A percentile compares a stretch with the other conserved stretches of the same genome.
These are phyloP conservation scores for Drosophila monieri DNA, from an alignment of 2,888 invertebrate genomes.

Conservation along the genomic window DNA sequence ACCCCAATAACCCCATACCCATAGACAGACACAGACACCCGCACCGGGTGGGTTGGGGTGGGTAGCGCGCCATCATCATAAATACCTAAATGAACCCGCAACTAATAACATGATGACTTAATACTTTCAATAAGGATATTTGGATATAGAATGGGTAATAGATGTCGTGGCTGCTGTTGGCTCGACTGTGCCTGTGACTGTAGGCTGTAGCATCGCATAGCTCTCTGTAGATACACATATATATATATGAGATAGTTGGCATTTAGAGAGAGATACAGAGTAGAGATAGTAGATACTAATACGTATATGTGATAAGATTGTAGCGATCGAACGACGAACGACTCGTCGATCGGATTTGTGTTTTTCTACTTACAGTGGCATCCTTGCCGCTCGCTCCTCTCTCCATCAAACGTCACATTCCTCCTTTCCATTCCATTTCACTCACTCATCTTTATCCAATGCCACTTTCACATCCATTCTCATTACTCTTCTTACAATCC, in stretches of 20 bases:
- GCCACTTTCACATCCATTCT: constrained; percentile 33
- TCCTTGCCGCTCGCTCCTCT: constrained; percentile 76
- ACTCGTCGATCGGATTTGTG: constrained; percentile 56
- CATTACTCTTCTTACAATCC: constrained; percentile 33
- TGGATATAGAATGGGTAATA: constrained; percentile 33
- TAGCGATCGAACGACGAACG: constrained; percentile 45
- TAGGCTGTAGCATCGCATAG: constrained; percentile 45
- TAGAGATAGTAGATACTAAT: constrained; percentile 50
- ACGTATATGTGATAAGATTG: constrained; percentile 47
- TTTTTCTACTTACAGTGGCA: constrained; percentile 81
- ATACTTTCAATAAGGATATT: constrained; percentile 48
- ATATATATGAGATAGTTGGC: constrained; percentile 48
- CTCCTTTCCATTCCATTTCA: constrained; percentile 13
- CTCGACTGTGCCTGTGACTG: constrained; percentile 4
- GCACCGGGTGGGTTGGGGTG: constrained; percentile 36
- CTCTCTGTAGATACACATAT: constrained; percentile 50
- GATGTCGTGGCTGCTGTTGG: constrained; percentile 36
- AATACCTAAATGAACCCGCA: constrained; percentile 32
- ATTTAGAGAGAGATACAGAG: constrained; percentile 45
- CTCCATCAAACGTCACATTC: constrained; percentile 3
- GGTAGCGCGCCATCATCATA: constrained; percentile 18
- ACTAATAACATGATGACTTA: constrained; percentile 73
- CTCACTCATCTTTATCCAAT: constrained; percentile 42
- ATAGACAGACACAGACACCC: background rate
- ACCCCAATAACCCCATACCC: background rate